Evolutionary conservation across 2,888 invertebrate species (phyloP), one percentile per base, ranked within the genome.

Genomic region (Cistogaster globosa): DNA sequence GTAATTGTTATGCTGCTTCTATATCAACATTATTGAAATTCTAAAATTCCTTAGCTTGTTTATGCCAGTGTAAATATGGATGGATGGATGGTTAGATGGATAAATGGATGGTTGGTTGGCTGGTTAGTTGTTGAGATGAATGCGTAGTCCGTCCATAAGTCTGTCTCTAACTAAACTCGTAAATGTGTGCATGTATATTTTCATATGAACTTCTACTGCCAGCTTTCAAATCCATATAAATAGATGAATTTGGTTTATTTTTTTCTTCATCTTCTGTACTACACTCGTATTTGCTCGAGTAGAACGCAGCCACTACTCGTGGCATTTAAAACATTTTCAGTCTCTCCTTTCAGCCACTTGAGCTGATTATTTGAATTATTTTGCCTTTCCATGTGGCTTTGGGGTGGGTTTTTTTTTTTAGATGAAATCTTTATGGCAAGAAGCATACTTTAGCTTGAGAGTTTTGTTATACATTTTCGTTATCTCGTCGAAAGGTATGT

Each of bases 311-410:
- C 69, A 71, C 83, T 75, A 79, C 74, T 83, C 79, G 83, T 83
- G 86, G 82, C 78, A 85, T 85, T 85, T 82, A 79, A 85, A 85
- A 85, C 65, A 85, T 85, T 85, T 85, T 65, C 82, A 85, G 85
- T 82, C 85, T 82, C 85, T 85, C 62, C 85, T 85, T 82, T 85
- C 85, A 85, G 85, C 85, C 85, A 82, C 85, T 85, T 85, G 85
- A 85, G 85, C 85, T 85, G 85, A 85, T 85, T 85, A 85, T 85
- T 85, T 82, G 82, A 85, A 85, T 85, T 85, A 82, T 85, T 82
- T 84, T 85, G 75, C 85, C 85, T 79, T 82, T 85, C 78, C 85
- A 75, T 78, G 82, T 85, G 58, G 82, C 65, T 85, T 81, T 82
- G 71, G 75, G 85, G 78, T 85, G 82, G 78, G 74, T 42, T 42